These are phyloP conservation scores for Graphium colonna DNA, from an alignment of 2,888 invertebrate genomes.

Conservation along the genomic window DNA sequence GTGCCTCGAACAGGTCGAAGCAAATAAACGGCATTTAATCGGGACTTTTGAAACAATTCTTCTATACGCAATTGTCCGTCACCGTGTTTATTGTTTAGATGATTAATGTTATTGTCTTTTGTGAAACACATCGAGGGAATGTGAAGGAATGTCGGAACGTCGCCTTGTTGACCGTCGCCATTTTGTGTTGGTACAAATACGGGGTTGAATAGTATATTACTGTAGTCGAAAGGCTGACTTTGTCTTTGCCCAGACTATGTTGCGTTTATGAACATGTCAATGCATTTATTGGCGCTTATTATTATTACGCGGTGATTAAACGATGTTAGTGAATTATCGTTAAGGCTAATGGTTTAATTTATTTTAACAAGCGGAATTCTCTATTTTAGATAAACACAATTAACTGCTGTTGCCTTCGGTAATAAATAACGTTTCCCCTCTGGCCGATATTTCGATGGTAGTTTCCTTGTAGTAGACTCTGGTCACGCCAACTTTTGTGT, in stretches of 20 bases:
- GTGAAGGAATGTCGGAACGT: not conserved
- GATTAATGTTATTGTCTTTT: not conserved
- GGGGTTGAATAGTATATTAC: not conserved
- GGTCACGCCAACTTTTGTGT: no score
- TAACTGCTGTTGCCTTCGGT: no score
- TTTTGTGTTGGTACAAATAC: conserved; percentile 11
- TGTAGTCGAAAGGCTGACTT: not conserved
- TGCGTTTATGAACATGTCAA: not conserved
- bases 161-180: conserved; percentile 6
- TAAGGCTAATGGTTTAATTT: conserved; percentile 7
- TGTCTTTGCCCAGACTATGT: not conserved
- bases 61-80: not conserved
- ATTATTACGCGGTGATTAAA: not conserved
- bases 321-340: not conserved
- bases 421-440: no score
- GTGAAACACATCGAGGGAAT: not conserved
- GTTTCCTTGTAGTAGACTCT: no score
- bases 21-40: not conserved
- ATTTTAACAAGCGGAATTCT: not conserved
- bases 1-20: not conserved
- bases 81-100: not conserved
- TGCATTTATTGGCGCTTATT: not conserved
- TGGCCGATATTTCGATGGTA: no score
- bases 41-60: no score
- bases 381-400: no score